Conservation (phyloP, 2,113 vertebrate genomes). For the Chloebia gouldiae region DNA sequence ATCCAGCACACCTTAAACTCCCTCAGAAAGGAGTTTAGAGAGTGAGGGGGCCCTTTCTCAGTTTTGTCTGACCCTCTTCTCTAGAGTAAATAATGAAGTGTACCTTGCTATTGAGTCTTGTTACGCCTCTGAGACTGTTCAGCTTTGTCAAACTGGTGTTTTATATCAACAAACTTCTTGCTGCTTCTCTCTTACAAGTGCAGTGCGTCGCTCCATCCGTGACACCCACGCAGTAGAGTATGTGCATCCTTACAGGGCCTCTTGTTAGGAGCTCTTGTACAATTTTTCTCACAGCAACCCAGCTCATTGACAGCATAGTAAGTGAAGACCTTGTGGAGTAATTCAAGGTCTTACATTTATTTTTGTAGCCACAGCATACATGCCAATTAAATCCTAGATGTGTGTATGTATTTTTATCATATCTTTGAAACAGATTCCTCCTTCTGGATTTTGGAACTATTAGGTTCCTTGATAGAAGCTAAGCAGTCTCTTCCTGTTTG, state of each 20-base stretch:
- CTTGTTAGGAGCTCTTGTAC: background rate
- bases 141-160: background rate
- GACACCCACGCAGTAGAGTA: rapidly evolving
- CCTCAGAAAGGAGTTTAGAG: background rate
- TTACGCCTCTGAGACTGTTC: background rate
- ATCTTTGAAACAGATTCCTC: background rate
- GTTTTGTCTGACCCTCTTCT: background rate
- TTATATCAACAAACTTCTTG: background rate
- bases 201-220: rapidly evolving
- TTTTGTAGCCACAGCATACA: no score
- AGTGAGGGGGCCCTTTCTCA: background rate
- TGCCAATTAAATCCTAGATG: no score
- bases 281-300: background rate
- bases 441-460: background rate
- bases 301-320: background rate
- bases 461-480: background rate
- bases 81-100: background rate
- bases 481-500: background rate
- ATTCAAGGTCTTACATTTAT: background rate
- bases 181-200: background rate
- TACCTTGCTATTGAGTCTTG: background rate
- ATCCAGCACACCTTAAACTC: background rate
- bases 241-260: background rate
- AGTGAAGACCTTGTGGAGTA: background rate
- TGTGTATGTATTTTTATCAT: background rate